Conservation (phyloP, 2,113 vertebrate genomes). For the Siniperca knerii region DNA sequence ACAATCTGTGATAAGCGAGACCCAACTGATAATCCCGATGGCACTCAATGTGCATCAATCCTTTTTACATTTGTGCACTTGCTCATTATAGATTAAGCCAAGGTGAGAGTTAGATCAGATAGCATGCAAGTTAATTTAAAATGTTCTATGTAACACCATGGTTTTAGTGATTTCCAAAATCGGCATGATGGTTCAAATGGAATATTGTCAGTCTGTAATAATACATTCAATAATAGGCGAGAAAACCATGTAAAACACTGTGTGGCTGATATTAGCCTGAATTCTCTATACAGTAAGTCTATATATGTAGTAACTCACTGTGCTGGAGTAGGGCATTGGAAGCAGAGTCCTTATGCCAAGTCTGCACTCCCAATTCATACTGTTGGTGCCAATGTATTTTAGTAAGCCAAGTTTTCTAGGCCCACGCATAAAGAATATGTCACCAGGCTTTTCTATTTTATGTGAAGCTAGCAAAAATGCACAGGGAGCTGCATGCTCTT, state of each 20-base stretch:
- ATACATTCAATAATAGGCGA: not conserved
- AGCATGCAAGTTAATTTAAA: not conserved
- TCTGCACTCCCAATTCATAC: constrained; percentile 30
- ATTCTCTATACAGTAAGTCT: constrained; percentile 1
- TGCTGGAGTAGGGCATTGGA: constrained; percentile 10
- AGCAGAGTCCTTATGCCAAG: constrained; percentile 39
- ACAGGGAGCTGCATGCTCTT: constrained; percentile 21
- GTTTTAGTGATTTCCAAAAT: not conserved
- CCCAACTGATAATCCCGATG: constrained; percentile 5
- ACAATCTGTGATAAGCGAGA: not conserved
- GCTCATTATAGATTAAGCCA: not conserved
- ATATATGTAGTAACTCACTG: constrained; percentile 23
- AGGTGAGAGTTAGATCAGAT: not conserved
- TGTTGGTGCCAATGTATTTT: constrained; percentile 36
- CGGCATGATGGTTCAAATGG: not conserved
- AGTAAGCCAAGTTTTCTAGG: constrained; percentile 48
- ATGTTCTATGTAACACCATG: not conserved
- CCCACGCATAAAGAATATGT: constrained; percentile 30
- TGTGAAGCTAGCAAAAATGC: constrained; percentile 43
- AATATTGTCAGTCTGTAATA: not conserved
- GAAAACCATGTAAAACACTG: constrained; percentile 11
- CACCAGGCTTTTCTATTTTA: constrained; percentile 38
- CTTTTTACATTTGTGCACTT: not conserved
- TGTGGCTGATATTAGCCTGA: not conserved
- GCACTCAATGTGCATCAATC: not conserved